phyloP scores from a whole-genome alignment of 2,888 invertebrate genomes.

The Tortricodes alternella region DNA sequence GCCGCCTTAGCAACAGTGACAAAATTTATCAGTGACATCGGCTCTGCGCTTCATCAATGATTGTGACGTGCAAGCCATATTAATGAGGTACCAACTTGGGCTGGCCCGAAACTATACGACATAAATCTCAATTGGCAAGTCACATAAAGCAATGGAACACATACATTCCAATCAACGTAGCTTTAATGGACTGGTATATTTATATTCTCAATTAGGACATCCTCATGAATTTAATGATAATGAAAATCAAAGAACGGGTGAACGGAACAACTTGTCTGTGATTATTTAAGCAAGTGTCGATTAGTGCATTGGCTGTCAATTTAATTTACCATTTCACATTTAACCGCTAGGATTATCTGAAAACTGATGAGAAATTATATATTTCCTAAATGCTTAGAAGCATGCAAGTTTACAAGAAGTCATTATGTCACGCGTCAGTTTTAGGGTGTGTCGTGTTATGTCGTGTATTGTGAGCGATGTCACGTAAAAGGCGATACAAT shows the following conservation, averaged over 20 bases:
- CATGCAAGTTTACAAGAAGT: too few species aligned
- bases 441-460: too few species aligned
- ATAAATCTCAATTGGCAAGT: conserved; percentile 16
- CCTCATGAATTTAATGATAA: neutral
- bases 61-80: conserved; percentile 8
- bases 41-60: conserved; percentile 20
- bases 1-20: conserved; percentile 15
- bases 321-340: too few species aligned
- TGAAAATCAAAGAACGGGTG: neutral
- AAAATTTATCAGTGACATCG: conserved; percentile 16
- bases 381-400: too few species aligned
- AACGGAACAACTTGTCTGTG: too few species aligned
- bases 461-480: too few species aligned
- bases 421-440: too few species aligned
- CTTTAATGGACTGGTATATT: neutral
- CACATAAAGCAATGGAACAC: neutral
- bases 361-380: too few species aligned
- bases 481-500: too few species aligned
- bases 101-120: conserved; percentile 10
- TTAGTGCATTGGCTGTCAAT: too few species aligned
- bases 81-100: conserved; percentile 12
- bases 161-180: conserved; percentile 5
- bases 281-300: too few species aligned
- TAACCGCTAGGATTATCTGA: too few species aligned
- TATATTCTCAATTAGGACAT: conserved; percentile 11